Evolutionary conservation across 2,113 vertebrate species (phyloP).

Genomic region (Pristiophorus japonicus): DNA sequence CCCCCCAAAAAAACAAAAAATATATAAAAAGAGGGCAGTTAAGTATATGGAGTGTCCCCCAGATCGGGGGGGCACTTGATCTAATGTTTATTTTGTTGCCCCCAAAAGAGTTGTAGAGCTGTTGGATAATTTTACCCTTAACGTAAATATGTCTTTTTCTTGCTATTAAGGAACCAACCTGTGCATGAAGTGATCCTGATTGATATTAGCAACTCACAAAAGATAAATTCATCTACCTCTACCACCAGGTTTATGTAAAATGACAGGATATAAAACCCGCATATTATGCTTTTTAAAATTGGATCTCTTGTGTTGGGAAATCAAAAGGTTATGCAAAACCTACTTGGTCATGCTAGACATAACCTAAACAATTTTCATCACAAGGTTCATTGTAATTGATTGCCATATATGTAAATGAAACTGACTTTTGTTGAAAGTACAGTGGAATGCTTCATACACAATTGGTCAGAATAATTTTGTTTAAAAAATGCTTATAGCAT

Average conservation of each 20-base stretch:
- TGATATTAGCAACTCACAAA: neutral
- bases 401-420: neutral
- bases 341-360: neutral
- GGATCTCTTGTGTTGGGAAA: neutral
- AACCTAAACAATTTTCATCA: neutral
- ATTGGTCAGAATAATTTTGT: neutral
- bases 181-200: neutral
- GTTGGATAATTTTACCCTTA: neutral
- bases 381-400: neutral
- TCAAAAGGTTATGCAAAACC: neutral
- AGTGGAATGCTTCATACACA: neutral
- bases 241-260: neutral
- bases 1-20: too few species aligned
- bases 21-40: too few species aligned
- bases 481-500: neutral
- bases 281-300: neutral
- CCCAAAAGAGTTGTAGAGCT: too few species aligned
- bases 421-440: neutral
- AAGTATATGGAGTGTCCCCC: too few species aligned
- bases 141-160: neutral
- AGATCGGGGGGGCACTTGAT: too few species aligned
- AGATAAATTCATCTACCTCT: neutral
- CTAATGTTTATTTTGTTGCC: too few species aligned
- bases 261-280: neutral
- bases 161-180: conserved; percentile 2